Percentiles rank a stretch among this genome's conserved stretches.
Conservation (phyloP, 2,113 vertebrate species). For the Rhabdornis inornatus region DNA sequence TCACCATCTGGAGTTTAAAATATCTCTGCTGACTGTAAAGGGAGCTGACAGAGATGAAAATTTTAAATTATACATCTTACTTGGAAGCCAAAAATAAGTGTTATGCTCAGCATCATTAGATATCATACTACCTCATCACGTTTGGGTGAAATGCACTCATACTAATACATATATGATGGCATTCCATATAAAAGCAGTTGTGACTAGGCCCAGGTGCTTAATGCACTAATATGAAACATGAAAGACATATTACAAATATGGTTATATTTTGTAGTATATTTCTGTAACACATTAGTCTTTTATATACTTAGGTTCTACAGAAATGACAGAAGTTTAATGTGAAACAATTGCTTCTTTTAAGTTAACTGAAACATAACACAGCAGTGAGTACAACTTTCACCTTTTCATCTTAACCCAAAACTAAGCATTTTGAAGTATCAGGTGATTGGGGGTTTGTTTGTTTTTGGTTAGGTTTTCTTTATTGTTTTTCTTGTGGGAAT, state of each 20-base stretch:
- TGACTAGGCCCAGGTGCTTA: not conserved
- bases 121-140: not conserved
- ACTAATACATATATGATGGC: not conserved
- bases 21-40: not conserved
- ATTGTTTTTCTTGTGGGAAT: not conserved
- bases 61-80: not conserved
- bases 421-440: not conserved
- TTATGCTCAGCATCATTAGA: not conserved
- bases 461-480: not conserved
- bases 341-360: not conserved
- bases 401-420: not conserved
- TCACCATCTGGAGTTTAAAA: not conserved
- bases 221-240: not conserved
- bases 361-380: not conserved
- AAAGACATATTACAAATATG: not conserved
- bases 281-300: not conserved
- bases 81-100: not conserved
- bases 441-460: accelerated
- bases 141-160: not conserved
- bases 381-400: not conserved
- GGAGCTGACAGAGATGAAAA: not conserved
- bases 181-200: not conserved
- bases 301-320: not conserved
- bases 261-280: not conserved
- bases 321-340: not conserved